Percentiles rank a stretch among this genome's conserved stretches.
Conservation (phyloP, 1,140 invertebrate species). For the Cherax quadricarinatus region DNA sequence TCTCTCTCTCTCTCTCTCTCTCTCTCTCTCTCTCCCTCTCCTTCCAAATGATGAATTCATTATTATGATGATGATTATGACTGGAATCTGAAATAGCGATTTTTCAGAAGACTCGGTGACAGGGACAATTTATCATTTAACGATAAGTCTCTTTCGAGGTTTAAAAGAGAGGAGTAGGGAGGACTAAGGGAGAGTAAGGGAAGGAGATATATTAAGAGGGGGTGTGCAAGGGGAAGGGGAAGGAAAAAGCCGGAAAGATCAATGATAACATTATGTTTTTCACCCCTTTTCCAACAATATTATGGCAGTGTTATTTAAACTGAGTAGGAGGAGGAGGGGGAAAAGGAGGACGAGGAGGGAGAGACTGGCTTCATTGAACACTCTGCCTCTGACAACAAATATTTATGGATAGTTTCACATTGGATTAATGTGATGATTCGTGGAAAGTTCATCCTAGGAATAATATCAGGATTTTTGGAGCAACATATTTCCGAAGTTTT, state of each 20-base stretch:
- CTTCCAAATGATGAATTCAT: background rate
- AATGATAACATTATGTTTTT: too few species aligned
- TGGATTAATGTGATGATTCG: background rate
- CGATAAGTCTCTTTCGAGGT: background rate
- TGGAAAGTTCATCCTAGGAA: background rate
- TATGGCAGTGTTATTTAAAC: too few species aligned
- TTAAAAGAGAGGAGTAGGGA: too few species aligned
- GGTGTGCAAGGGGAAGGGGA: background rate
- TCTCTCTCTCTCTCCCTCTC: background rate
- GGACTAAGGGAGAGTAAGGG: too few species aligned
- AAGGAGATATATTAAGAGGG: background rate
- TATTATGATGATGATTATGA: background rate
- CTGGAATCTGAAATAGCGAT: background rate
- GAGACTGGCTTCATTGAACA: background rate
- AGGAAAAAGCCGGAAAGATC: background rate
- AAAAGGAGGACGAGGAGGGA: too few species aligned
- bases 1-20: too few species aligned
- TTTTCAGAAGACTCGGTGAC: background rate
- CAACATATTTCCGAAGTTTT: slow-evolving; percentile 3
- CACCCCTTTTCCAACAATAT: too few species aligned
- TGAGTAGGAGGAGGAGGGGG: too few species aligned
- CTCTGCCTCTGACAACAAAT: background rate
- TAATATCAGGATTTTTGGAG: background rate
- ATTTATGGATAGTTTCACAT: background rate
- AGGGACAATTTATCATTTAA: background rate